These are phyloP conservation scores for Magallana gigas DNA, from an alignment of 1,140 invertebrate species.

Conservation along the genomic window DNA sequence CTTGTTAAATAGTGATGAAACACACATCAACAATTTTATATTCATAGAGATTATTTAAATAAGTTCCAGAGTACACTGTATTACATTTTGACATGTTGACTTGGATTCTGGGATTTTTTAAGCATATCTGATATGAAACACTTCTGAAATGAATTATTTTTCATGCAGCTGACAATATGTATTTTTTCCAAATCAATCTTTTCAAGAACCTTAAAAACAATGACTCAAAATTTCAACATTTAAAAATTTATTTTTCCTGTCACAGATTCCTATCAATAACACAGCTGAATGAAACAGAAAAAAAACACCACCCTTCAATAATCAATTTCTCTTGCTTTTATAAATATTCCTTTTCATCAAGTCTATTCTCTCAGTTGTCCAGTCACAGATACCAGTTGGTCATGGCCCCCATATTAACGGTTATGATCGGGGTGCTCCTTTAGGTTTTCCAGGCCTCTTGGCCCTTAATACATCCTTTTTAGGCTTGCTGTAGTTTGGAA, in stretches of 20 bases:
- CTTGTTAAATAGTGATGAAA: too few species aligned
- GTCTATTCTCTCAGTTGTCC: neutral
- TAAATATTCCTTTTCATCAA: neutral
- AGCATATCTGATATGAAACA: too few species aligned
- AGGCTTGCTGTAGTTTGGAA: neutral
- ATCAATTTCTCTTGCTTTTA: neutral
- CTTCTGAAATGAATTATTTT: too few species aligned
- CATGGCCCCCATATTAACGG: neutral
- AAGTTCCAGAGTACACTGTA: too few species aligned
- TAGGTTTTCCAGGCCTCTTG: neutral
- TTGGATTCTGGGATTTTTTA: too few species aligned
- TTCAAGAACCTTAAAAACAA: neutral
- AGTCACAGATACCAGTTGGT: neutral
- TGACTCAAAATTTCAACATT: neutral
- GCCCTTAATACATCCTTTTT: neutral
- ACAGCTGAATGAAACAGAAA: neutral
- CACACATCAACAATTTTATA: too few species aligned
- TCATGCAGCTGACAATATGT: too few species aligned
- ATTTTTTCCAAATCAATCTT: neutral
- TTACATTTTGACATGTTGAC: too few species aligned
- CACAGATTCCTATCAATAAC: neutral
- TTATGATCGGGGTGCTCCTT: neutral
- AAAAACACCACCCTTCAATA: neutral
- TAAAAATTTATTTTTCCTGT: slow-evolving; percentile 30
- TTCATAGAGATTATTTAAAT: too few species aligned